A percentile compares a stretch with the other conserved stretches of the same genome.
Conservation (phyloP, 2,113 vertebrate species). For the Gorsachius goisagi region DNA sequence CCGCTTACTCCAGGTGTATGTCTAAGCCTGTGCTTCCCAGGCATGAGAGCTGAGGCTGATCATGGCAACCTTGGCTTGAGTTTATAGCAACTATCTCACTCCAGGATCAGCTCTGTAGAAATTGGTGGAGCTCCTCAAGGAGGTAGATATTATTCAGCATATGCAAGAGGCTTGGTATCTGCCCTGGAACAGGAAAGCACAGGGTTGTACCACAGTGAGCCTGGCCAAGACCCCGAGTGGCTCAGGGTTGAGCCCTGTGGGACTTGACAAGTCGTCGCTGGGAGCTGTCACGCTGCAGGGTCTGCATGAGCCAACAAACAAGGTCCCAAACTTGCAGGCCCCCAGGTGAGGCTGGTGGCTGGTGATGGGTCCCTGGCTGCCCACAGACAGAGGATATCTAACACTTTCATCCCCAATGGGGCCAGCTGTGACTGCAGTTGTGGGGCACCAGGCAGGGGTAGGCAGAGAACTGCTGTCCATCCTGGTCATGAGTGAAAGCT, state of each 20-base stretch:
- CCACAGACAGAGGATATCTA: neutral
- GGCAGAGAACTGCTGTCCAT: neutral
- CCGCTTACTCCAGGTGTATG: neutral
- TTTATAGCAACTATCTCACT: neutral
- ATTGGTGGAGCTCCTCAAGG: neutral
- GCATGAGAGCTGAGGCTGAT: neutral
- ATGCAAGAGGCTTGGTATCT: accelerated
- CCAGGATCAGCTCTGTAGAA: neutral
- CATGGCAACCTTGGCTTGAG: neutral
- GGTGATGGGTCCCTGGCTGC: neutral
- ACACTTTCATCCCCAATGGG: accelerated
- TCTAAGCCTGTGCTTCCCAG: neutral
- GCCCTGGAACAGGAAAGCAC: neutral
- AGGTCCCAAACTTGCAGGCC: accelerated
- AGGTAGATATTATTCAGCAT: neutral
- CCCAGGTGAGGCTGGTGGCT: neutral
- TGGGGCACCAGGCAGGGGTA: neutral
- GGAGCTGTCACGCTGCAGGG: accelerated
- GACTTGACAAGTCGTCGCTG: neutral
- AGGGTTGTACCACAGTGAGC: accelerated
- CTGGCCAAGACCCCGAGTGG: neutral
- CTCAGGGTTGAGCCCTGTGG: accelerated
- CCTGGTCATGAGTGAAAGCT: neutral
- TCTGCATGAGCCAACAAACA: neutral
- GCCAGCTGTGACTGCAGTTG: neutral